Conservation (phyloP, 2,888 invertebrate genomes). For the Biston stratarius region DNA sequence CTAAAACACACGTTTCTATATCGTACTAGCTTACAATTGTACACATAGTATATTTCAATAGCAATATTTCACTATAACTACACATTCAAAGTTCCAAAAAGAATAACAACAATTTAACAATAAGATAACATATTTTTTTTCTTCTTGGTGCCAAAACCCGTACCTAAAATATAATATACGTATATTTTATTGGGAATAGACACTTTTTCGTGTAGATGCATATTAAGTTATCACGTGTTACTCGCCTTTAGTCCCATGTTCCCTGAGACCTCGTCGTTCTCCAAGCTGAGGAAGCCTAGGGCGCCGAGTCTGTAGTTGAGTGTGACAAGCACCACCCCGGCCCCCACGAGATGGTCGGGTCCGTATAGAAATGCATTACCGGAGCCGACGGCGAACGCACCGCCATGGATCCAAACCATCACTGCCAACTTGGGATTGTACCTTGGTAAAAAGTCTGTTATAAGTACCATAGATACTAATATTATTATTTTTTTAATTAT, state of each 20-base stretch:
- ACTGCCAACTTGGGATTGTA: conserved; percentile 86
- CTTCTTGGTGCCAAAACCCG: no score
- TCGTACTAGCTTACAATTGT: no score
- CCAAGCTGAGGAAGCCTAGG: conserved; percentile 88
- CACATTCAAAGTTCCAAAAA: no score
- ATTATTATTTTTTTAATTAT: no score
- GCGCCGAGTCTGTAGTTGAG: conserved; percentile 88
- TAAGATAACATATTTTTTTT: no score
- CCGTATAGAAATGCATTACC: conserved; percentile 88
- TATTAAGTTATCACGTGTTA: background rate
- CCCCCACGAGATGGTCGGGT: conserved; percentile 87
- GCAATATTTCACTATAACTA: no score
- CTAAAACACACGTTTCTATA: no score
- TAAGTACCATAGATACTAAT: background rate
- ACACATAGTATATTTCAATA: no score
- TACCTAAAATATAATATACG: no score
- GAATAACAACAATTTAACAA: no score
- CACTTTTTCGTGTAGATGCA: no score
- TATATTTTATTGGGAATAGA: no score
- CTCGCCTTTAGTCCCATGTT: conserved; percentile 88
- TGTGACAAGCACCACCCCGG: conserved; percentile 88
- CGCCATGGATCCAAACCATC: conserved; percentile 89
- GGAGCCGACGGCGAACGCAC: conserved; percentile 88
- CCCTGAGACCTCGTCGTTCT: conserved; percentile 87
- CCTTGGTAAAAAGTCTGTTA: conserved; percentile 50